These are phyloP conservation scores for Blastomussa wellsi DNA, from an alignment of 92 coral and sea anemone genomes.

Conservation along the genomic window DNA sequence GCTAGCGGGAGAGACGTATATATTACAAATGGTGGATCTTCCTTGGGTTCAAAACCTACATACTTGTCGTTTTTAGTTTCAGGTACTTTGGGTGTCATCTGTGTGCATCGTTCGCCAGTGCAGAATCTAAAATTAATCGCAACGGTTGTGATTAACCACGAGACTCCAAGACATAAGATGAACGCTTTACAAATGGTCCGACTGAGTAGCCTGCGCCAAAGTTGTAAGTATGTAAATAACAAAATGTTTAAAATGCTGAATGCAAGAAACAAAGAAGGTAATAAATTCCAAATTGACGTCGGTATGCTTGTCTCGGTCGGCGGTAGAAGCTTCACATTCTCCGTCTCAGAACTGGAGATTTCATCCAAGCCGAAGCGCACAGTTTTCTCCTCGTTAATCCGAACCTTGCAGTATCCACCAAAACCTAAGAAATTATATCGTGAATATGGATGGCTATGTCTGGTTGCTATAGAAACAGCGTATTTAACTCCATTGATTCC, in stretches of 20 bases:
- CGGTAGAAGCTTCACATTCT: background rate
- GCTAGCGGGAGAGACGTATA: too few species aligned
- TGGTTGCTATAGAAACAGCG: conserved; percentile 75
- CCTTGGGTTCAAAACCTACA: too few species aligned
- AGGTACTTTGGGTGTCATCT: too few species aligned
- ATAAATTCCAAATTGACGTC: conserved; percentile 8
- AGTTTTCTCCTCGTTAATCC: conserved; percentile 32
- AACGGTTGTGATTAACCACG: too few species aligned
- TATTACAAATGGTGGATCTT: too few species aligned
- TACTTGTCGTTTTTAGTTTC: too few species aligned
- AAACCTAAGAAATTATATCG: conserved; percentile 77
- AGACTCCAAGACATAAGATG: too few species aligned
- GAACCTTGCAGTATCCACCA: conserved; percentile 85
- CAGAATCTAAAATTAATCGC: too few species aligned
- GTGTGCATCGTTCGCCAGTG: too few species aligned
- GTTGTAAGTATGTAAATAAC: conserved; percentile 39
- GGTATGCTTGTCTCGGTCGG: background rate
- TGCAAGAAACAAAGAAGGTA: conserved; percentile 18
- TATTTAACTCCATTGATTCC: conserved; percentile 62
- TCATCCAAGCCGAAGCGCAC: conserved; percentile 45
- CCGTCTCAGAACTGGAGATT: background rate
- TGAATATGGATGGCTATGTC: conserved; percentile 61
- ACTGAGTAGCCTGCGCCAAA: too few species aligned
- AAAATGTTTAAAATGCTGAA: conserved; percentile 14
- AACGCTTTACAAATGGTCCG: too few species aligned